These are phyloP conservation scores for Polyommatus icarus DNA, from an alignment of 2,888 invertebrate species.

Conservation along the genomic window DNA sequence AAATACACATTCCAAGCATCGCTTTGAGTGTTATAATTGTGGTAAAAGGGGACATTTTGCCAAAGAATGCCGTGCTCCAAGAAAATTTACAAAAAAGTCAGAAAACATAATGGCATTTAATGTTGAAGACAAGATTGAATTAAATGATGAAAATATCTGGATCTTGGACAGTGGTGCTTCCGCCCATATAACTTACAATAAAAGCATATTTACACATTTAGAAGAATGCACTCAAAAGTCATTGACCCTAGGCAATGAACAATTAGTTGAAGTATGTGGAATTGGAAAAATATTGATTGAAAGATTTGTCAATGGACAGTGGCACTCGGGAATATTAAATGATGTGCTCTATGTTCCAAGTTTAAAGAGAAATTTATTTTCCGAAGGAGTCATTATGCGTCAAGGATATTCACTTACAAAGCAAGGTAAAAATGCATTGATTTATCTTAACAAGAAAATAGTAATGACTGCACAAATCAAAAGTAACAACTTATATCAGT, in stretches of 20 bases:
- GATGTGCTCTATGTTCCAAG: background rate
- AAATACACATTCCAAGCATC: conserved; percentile 36
- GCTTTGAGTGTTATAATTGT: conserved; percentile 46
- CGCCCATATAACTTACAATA: background rate
- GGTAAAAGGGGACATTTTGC: conserved; percentile 44
- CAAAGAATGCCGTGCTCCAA: conserved; percentile 37
- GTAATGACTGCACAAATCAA: no score
- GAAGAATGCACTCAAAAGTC: background rate
- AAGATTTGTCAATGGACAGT: background rate
- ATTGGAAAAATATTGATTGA: background rate
- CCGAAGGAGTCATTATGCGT: conserved; percentile 40
- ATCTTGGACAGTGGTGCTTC: background rate
- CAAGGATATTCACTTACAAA: background rate
- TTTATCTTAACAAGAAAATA: no score
- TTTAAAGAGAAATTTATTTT: background rate
- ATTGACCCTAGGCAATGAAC: background rate
- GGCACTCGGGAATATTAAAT: background rate
- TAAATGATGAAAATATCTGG: background rate
- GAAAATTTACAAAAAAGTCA: background rate
- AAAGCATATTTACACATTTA: background rate
- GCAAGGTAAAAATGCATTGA: no score
- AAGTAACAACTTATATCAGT: no score
- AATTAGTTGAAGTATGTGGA: background rate
- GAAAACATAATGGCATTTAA: background rate
- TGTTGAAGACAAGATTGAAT: background rate